A percentile compares a stretch with the other conserved stretches of the same genome.
phyloP scores from a whole-genome alignment of 1,140 invertebrate genomes.

The Scaptodrosophila lebanonensis region DNA sequence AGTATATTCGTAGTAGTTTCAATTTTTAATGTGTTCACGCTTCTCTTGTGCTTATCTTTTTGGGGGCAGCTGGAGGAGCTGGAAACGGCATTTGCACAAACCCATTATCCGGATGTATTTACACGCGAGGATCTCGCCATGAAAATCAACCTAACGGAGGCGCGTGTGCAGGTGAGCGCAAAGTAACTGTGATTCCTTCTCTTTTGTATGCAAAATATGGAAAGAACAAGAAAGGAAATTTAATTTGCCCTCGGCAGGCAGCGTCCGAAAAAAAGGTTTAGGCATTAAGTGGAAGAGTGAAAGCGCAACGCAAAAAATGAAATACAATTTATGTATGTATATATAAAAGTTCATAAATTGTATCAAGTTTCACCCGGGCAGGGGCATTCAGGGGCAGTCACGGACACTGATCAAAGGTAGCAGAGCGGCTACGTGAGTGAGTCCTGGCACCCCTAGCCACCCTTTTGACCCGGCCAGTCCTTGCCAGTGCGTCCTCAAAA shows the following conservation, averaged over 20 bases:
- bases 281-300: constrained; percentile 9
- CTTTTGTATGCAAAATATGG: constrained; percentile 35
- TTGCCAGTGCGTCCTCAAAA: too few relatives aligned
- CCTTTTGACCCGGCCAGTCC: not conserved
- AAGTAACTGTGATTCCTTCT: constrained; percentile 11
- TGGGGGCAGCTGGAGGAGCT: constrained; percentile 90
- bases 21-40: constrained; percentile 44
- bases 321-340: constrained; percentile 27
- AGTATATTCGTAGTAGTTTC: constrained; percentile 4
- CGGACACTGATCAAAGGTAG: constrained; percentile 58
- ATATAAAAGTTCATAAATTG: constrained; percentile 40
- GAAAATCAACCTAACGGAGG: constrained; percentile 98
- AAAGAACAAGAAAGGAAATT: constrained; percentile 12
- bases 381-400: constrained; percentile 53
- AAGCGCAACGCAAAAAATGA: constrained; percentile 23
- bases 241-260: constrained; percentile 6
- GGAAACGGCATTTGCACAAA: constrained; percentile 97
- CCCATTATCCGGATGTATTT: constrained; percentile 99
- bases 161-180: constrained; percentile 92
- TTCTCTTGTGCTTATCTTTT: too few relatives aligned
- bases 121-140: constrained; percentile 98
- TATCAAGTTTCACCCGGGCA: constrained; percentile 68
- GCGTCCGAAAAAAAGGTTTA: constrained; percentile 24
- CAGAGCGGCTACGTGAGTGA: constrained; percentile 4
- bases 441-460: too few relatives aligned